These are phyloP conservation scores for Trichechus manatus DNA, from an alignment of 2,113 vertebrate species.

Conservation along the genomic window DNA sequence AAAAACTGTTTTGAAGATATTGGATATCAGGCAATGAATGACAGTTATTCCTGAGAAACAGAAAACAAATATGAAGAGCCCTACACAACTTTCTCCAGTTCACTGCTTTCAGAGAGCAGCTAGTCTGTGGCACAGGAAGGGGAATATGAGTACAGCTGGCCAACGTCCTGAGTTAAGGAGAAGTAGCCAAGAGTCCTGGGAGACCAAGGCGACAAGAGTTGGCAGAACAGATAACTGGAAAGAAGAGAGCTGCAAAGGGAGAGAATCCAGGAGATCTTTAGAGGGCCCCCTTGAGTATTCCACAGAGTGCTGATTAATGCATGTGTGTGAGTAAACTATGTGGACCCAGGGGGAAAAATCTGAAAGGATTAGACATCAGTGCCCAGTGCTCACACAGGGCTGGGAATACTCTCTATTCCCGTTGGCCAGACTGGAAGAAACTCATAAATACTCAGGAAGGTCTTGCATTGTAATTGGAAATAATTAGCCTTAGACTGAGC, in stretches of 20 bases:
- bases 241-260: not conserved
- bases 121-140: not conserved
- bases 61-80: not conserved
- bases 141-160: not conserved
- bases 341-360: not conserved
- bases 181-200: not conserved
- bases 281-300: not conserved
- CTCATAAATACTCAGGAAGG: not conserved
- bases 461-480: not conserved
- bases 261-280: not conserved
- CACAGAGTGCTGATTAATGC: not conserved
- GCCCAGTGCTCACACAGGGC: not conserved
- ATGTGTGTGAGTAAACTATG: not conserved
- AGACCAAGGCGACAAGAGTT: not conserved
- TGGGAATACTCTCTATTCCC: not conserved
- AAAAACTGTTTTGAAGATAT: not conserved
- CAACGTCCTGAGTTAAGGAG: not conserved
- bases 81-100: not conserved
- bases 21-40: not conserved
- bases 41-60: not conserved
- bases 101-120: not conserved
- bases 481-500: not conserved
- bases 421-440: not conserved
- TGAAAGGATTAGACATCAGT: not conserved
- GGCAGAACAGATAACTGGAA: not conserved